These are phyloP conservation scores for Triplophysa siluroides DNA, from an alignment of 2,113 vertebrate species.

Conservation along the genomic window DNA sequence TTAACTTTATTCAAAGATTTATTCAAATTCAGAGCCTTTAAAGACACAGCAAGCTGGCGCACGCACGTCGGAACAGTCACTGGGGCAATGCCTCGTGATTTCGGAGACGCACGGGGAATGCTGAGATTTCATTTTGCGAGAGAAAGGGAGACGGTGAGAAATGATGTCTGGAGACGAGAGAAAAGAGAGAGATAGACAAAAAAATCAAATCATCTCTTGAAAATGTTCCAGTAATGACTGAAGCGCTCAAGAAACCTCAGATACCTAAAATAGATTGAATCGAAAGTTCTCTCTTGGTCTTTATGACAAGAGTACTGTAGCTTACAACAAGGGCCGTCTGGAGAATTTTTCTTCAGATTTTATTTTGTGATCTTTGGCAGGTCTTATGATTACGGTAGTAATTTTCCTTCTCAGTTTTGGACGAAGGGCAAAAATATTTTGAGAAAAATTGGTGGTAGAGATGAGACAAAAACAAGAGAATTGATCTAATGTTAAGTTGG, in stretches of 20 bases:
- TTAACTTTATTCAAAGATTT: constrained; percentile 25
- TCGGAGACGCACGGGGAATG: constrained; percentile 19
- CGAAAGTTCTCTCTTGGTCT: constrained; percentile 48
- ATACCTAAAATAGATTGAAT: constrained; percentile 47
- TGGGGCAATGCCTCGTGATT: constrained; percentile 12
- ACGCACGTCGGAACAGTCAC: constrained; percentile 17
- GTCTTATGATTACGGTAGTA: constrained; percentile 32
- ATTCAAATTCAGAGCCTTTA: background rate
- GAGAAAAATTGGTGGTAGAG: constrained; percentile 25
- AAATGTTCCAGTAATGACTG: constrained; percentile 57
- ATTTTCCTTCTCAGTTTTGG: constrained; percentile 30
- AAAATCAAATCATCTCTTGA: constrained; percentile 55
- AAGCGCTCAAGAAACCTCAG: constrained; percentile 47
- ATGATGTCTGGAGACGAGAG: constrained; percentile 29
- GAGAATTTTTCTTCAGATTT: constrained; percentile 36
- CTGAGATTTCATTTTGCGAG: constrained; percentile 34
- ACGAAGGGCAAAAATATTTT: constrained; percentile 39
- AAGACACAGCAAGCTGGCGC: background rate
- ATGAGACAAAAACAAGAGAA: background rate
- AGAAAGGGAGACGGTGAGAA: constrained; percentile 22
- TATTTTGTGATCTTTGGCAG: constrained; percentile 37
- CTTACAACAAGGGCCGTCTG: constrained; percentile 43
- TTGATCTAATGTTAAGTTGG: too few species aligned
- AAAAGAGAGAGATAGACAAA: constrained; percentile 26
- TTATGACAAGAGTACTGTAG: constrained; percentile 43